Base-by-base conservation (phyloP, 2,113 vertebrate genomes). In the Mustela nigripes region DNA sequence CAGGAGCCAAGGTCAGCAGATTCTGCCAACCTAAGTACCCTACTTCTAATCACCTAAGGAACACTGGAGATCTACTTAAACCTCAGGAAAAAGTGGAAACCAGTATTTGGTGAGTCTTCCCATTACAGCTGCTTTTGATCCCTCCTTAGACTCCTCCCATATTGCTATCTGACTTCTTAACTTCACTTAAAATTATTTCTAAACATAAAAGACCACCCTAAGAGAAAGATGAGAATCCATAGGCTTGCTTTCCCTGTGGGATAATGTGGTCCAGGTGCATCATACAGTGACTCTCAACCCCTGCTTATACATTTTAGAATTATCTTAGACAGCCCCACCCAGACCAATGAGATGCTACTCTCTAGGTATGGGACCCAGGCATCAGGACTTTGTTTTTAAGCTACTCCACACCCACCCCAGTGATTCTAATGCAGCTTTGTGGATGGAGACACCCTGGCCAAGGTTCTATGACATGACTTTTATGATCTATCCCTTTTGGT, bases 151-250 rank as follows among this genome's bases (percentile, higher is more conserved):
- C 31, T 56, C 18, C 53, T 91, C 36, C n/a, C 4, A 31, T 33
- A 80, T 63, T 45, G 48, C 42, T 71, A 74, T 73, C 73, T 74
- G 31, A 69, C 83, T 81, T 76, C 33, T 81, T 82, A 65, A 36
- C 42, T 65, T 91, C 53, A 80, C 28, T 88, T 96, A n/a, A 90
- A 92, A 89, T 80, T 71, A 76, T 69, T 97, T 39, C 95, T 50
- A 31, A 79, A 48, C 19, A 91, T 95, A 91, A 21, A 53, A 78
- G 19, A 33, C 10, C 36, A 91, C 22, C n/a, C 67, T 76, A 50
- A 18, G 10, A 91, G n/a, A 96, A 90, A 83, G 42, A 71, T 42
- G 28, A 22, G 22, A 82, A 82, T 42, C 11, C 19, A n/a, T 45
- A 56, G 12, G 26, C 16, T 62, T 24, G 1, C 12, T 45, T 11